Base-by-base conservation (phyloP, 2,113 vertebrate species). In the Cygnus buccinator region DNA sequence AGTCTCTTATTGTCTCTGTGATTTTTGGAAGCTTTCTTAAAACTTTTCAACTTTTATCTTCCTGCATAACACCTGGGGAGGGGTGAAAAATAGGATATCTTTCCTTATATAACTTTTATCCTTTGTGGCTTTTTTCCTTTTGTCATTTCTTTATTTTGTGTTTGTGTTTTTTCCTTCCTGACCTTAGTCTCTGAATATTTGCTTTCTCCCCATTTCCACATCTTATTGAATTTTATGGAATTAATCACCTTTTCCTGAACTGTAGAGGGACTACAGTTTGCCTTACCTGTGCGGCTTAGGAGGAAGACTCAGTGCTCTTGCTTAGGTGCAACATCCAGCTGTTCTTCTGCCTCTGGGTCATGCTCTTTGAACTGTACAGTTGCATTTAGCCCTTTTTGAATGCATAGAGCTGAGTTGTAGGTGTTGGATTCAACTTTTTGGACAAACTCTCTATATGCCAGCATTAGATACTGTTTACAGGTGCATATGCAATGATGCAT, bases 401-500 rank as follows among this genome's bases (percentile, higher is more conserved):
- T 57, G 54, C 2, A 1, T 19, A 67, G n/a, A 82, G 29, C 4
- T 18, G 7, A 31, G 3, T 37, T 62, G 6, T 0, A 13, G 26
- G 52, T 1, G 0, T 6, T 10, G 26, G 11, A 54, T 14, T 73
- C 26, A 44, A 0, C 4, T 2, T 26, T 88, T 33, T 62, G 11
- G 26, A 16, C 23, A 81, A 23, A 13, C 44, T 13, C 79, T 35
- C 70, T 28, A 31, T 68, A 13, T 20, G 13, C 22, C 48, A 10
- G 14, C 20, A 8, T 67, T 41, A 19, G 31, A 7, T 74, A 5
- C 7, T 28, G 5, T 70, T 44, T 23, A 3, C 8, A 25, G 2
- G 11, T 75, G 5, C 5, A 10, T 70, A 10, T 71, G 3, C 13
- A 1, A 0, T 41, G 31, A 22, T 41, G 14, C 1, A 0, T 50